A percentile compares a stretch with the other conserved stretches of the same genome.
These are phyloP conservation scores for Criorhina ranunculi DNA, from an alignment of 2,888 invertebrate genomes.

Conservation along the genomic window DNA sequence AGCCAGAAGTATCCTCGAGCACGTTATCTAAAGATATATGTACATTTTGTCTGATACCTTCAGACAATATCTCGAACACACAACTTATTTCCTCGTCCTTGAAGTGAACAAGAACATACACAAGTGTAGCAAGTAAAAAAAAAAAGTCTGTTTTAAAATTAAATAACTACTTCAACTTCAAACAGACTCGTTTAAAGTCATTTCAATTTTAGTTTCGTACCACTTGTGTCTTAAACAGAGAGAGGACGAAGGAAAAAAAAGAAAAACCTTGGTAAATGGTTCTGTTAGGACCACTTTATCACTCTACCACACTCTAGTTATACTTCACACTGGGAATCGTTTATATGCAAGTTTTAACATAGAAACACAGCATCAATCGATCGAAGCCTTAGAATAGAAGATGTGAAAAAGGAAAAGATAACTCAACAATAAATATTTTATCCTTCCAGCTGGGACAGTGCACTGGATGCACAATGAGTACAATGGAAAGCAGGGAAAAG, in stretches of 20 bases:
- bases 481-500: conserved; percentile 9
- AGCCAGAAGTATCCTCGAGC: conserved; percentile 2
- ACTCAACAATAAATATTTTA: conserved; percentile 28
- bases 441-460: background rate
- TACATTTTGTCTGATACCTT: conserved; percentile 14
- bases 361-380: conserved; percentile 46
- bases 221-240: background rate
- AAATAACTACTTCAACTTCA: conserved; percentile 43
- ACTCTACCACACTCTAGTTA: conserved; percentile 35
- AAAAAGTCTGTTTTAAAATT: background rate
- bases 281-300: conserved; percentile 41
- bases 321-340: conserved; percentile 40
- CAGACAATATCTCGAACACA: conserved; percentile 9
- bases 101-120: background rate
- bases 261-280: conserved; percentile 13
- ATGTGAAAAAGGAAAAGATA: background rate
- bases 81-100: conserved; percentile 1
- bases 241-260: background rate
- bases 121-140: background rate
- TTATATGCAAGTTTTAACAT: conserved; percentile 46
- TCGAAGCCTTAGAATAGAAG: conserved; percentile 12
- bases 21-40: background rate
- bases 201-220: conserved; percentile 7
- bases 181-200: conserved; percentile 20
- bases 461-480: conserved; percentile 4